These are phyloP conservation scores for Coptotermes formosanus DNA, from an alignment of 1,140 invertebrate genomes.

Conservation along the genomic window DNA sequence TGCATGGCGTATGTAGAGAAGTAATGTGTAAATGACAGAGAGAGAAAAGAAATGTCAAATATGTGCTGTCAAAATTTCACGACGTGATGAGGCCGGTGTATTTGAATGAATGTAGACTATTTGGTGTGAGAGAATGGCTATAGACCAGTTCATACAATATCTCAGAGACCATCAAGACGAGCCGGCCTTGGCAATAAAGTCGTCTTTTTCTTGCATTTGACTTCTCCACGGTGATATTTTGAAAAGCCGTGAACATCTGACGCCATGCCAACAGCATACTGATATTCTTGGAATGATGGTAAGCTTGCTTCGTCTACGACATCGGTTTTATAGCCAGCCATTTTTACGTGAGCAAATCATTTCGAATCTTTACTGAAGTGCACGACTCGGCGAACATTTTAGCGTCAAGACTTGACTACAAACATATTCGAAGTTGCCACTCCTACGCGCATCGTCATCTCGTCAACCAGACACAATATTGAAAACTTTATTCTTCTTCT, in stretches of 20 bases:
- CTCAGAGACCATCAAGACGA: not conserved
- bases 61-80: not conserved
- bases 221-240: not conserved
- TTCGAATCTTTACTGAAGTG: not conserved
- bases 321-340: not conserved
- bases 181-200: not conserved
- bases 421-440: slow-evolving; percentile 1
- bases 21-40: too few species aligned
- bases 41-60: too few species aligned
- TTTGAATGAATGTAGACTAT: too few species aligned
- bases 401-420: not conserved
- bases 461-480: not conserved
- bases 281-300: not conserved
- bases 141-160: not conserved
- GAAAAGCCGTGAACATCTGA: not conserved
- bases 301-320: not conserved
- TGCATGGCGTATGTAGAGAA: too few species aligned
- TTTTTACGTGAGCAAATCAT: not conserved
- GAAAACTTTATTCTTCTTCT: not conserved
- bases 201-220: not conserved
- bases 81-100: not conserved
- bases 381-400: not conserved
- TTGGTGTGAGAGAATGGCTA: not conserved
- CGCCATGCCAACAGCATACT: not conserved
- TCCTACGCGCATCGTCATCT: not conserved